Percentiles rank a stretch among this genome's conserved stretches.
Conservation (phyloP, 2,888 invertebrate species). For the Lepetodrilus schrolli region DNA sequence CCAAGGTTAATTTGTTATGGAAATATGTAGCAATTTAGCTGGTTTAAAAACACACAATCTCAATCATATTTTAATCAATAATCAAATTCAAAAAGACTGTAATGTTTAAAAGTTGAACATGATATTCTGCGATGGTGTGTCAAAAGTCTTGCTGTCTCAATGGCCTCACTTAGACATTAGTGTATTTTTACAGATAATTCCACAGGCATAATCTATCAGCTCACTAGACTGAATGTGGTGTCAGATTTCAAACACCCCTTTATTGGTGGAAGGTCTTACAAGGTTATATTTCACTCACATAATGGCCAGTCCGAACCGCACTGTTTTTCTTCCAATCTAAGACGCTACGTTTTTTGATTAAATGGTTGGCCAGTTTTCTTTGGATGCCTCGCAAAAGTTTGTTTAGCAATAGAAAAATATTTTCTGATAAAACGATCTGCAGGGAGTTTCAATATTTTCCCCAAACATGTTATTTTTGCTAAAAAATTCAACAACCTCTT, state of each 20-base stretch:
- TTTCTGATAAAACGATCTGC: conserved; percentile 23
- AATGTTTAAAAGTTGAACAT: too few species aligned
- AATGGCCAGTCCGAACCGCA: conserved; percentile 4
- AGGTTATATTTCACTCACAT: neutral
- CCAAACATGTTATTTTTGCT: conserved; percentile 26
- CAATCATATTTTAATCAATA: too few species aligned
- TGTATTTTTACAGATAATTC: conserved; percentile 15
- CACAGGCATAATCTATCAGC: neutral
- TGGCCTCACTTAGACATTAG: neutral
- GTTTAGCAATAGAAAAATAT: conserved; percentile 25
- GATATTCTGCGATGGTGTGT: too few species aligned
- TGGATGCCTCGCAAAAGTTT: conserved; percentile 16
- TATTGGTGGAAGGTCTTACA: neutral
- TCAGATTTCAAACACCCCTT: conserved; percentile 22
- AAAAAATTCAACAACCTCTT: conserved; percentile 21
- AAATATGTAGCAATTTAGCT: too few species aligned
- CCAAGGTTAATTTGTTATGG: too few species aligned
- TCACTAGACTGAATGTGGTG: neutral
- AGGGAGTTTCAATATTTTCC: conserved; percentile 23
- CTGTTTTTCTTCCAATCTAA: conserved; percentile 1
- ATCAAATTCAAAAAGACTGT: too few species aligned
- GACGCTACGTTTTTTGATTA: conserved; percentile 23
- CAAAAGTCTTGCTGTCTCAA: too few species aligned
- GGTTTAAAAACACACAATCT: too few species aligned
- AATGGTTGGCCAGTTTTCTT: conserved; percentile 24